These are phyloP conservation scores for Amphipyra berbera DNA, from an alignment of 2,888 invertebrate species.

Conservation along the genomic window DNA sequence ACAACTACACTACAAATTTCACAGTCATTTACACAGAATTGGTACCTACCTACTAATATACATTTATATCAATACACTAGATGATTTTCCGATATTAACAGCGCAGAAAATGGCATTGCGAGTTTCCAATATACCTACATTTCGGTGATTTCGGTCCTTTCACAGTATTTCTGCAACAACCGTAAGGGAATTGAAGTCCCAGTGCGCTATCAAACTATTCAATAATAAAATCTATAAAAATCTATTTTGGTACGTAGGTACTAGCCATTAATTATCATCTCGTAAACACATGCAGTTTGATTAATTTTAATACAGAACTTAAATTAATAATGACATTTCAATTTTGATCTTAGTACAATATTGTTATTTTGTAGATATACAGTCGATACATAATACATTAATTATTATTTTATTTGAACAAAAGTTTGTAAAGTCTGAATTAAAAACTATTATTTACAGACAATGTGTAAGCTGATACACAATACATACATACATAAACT, in stretches of 20 bases:
- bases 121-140: conserved; percentile 4
- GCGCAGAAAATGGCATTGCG: conserved; percentile 11
- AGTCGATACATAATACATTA: too few species aligned
- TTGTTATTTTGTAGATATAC: too few species aligned
- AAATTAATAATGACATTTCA: too few species aligned
- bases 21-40: conserved; percentile 45
- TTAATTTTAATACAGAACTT: too few species aligned
- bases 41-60: conserved; percentile 19
- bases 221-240: neutral
- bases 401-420: neutral
- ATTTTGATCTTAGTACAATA: too few species aligned
- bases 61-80: conserved; percentile 6
- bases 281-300: too few species aligned
- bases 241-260: too few species aligned
- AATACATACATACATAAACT: too few species aligned
- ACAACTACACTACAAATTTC: conserved; percentile 39
- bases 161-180: conserved; percentile 14
- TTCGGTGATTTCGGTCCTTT: conserved; percentile 11
- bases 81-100: conserved; percentile 18
- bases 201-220: conserved; percentile 9
- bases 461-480: conserved; percentile 1
- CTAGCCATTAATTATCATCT: too few species aligned
- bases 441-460: conserved; percentile 15
- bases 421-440: neutral
- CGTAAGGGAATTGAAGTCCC: conserved; percentile 10